Conservation (phyloP, 2,888 invertebrate genomes). For the Eupelmus urozonus region DNA sequence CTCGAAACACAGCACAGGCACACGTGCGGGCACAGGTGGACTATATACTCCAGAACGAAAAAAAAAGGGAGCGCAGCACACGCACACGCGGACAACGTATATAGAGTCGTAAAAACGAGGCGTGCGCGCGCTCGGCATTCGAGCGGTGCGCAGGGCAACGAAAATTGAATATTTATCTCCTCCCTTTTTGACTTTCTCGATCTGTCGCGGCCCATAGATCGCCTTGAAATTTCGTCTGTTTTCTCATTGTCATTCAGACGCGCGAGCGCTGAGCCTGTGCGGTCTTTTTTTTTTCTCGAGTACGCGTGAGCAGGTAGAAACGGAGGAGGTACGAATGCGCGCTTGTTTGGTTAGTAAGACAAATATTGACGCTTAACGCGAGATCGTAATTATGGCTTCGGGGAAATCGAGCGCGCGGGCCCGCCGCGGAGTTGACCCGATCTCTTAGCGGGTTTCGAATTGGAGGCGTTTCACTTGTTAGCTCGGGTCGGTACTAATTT, state of each 20-base stretch:
- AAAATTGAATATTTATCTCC: conserved; percentile 55
- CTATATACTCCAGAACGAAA: no score
- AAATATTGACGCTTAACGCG: conserved; percentile 53
- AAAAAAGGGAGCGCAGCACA: not conserved
- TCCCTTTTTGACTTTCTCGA: conserved; percentile 54
- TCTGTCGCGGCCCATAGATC: not conserved
- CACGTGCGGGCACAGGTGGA: conserved; percentile 45
- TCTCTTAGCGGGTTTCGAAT: conserved; percentile 32
- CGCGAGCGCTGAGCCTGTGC: not conserved
- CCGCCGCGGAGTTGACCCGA: conserved; percentile 23
- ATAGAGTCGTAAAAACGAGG: not conserved
- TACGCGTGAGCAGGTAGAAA: not conserved
- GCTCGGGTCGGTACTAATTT: not conserved
- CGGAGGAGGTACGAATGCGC: conserved; percentile 21
- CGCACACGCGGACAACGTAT: no score
- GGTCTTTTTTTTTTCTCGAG: not conserved
- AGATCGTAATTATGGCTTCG: conserved; percentile 53
- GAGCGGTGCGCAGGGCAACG: not conserved
- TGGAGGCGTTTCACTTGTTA: not conserved
- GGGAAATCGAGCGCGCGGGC: conserved; percentile 23
- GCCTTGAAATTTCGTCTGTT: conserved; percentile 1
- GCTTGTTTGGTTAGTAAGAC: conserved; percentile 49
- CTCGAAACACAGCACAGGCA: conserved; percentile 17
- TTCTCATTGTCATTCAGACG: conserved; percentile 32
- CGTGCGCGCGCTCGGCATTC: conserved; percentile 22